phyloP scores from a whole-genome alignment of 1,140 invertebrate species.

The Acyrthosiphon pisum region DNA sequence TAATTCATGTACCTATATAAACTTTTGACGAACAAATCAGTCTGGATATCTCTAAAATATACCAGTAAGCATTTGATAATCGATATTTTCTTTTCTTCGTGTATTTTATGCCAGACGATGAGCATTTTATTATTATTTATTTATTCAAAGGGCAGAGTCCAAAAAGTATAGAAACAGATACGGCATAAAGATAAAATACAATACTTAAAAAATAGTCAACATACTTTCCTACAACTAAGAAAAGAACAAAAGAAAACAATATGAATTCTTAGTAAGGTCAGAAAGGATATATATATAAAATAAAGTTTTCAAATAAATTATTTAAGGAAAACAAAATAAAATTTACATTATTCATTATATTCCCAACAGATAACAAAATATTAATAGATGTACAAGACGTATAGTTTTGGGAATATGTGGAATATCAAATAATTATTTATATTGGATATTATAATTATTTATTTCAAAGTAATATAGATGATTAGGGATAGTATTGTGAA shows the following conservation, averaged over 20 bases:
- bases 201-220: neutral
- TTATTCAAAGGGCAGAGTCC: neutral
- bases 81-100: neutral
- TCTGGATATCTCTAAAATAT: neutral
- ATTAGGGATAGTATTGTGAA: too few relatives aligned
- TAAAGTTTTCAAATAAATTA: neutral
- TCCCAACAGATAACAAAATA: neutral
- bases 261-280: neutral
- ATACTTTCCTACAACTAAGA: neutral
- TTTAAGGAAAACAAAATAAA: neutral
- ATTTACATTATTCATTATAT: neutral
- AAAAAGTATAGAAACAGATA: neutral
- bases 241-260: neutral
- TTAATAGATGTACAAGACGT: neutral
- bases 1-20: too few relatives aligned
- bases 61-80: neutral
- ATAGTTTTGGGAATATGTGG: neutral
- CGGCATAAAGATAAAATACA: neutral
- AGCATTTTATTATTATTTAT: neutral
- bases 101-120: too few relatives aligned
- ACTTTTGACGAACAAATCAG: neutral
- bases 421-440: neutral
- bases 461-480: neutral
- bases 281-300: neutral
- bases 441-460: neutral